Conservation (phyloP, 2,888 invertebrate species). For the Parelbella ahira region DNA sequence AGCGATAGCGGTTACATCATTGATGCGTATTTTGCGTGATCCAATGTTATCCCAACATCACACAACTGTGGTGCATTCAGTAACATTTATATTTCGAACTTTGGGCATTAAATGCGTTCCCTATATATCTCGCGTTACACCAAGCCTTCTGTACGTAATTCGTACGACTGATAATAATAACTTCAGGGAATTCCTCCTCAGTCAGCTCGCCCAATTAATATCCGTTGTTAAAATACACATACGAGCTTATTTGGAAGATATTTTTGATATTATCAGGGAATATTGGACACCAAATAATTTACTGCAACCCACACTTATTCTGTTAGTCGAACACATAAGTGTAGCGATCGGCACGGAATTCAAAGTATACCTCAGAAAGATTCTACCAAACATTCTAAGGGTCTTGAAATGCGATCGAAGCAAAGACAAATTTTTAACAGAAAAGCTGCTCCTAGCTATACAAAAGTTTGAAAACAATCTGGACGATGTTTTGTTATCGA, state of each 20-base stretch:
- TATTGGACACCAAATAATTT: slow-evolving; percentile 94
- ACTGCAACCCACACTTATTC: slow-evolving; percentile 92
- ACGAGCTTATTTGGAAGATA: slow-evolving; percentile 95
- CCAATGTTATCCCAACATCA: slow-evolving; percentile 94
- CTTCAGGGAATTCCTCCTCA: slow-evolving; percentile 95
- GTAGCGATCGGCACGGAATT: slow-evolving; percentile 97
- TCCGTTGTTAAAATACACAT: slow-evolving; percentile 98
- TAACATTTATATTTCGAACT: slow-evolving; percentile 97
- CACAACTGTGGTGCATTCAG: slow-evolving; percentile 96
- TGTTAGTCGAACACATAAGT: slow-evolving; percentile 95
- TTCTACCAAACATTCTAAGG: slow-evolving; percentile 95
- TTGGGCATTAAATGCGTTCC: slow-evolving; percentile 96
- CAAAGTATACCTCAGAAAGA: slow-evolving; percentile 94
- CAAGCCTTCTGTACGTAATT: slow-evolving; percentile 92
- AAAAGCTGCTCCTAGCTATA: slow-evolving; percentile 90
- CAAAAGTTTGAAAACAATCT: slow-evolving; percentile 97
- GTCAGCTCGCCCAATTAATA: slow-evolving; percentile 95
- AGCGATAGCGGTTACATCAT: slow-evolving; percentile 95
- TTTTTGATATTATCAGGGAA: slow-evolving; percentile 94
- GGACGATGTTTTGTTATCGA: slow-evolving; percentile 95
- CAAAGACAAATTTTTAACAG: slow-evolving; percentile 89
- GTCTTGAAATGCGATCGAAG: slow-evolving; percentile 95
- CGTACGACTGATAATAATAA: slow-evolving; percentile 88
- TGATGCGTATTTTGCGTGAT: slow-evolving; percentile 97
- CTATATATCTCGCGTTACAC: slow-evolving; percentile 94